Percentiles rank a stretch among this genome's conserved stretches.
phyloP scores from a whole-genome alignment of 2,888 invertebrate genomes.

The Graphium colonna region DNA sequence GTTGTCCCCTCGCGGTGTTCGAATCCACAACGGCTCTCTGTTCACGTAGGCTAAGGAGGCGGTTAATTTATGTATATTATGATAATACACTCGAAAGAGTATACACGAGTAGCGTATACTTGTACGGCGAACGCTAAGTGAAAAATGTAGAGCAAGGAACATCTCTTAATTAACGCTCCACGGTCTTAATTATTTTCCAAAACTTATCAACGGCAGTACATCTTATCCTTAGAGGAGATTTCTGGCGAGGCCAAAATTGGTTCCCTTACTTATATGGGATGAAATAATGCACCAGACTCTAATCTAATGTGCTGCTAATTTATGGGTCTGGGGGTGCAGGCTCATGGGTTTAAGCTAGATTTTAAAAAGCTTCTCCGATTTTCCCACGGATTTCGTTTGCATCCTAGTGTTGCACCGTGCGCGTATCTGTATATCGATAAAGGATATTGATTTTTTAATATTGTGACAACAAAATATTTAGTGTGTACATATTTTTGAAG shows the following conservation, averaged over 20 bases:
- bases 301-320: slow-evolving; percentile 55
- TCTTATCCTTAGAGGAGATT: slow-evolving; percentile 10
- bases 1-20: too few species aligned
- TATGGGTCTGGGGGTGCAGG: slow-evolving; percentile 43
- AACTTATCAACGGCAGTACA: slow-evolving; percentile 7
- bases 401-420: slow-evolving; percentile 51
- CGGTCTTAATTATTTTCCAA: slow-evolving; percentile 11
- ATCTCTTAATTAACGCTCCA: slow-evolving; percentile 12
- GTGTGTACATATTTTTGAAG: too few species aligned
- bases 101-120: too few species aligned
- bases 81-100: too few species aligned
- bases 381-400: slow-evolving; percentile 62
- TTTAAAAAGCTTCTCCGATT: slow-evolving; percentile 63
- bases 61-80: too few species aligned
- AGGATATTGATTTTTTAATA: background rate
- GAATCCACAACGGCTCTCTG: too few species aligned
- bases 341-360: slow-evolving; percentile 47
- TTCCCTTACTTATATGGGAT: slow-evolving; percentile 33
- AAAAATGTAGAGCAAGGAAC: slow-evolving; percentile 13
- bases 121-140: slow-evolving; percentile 1
- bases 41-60: too few species aligned
- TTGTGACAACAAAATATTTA: slow-evolving; percentile 18
- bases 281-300: slow-evolving; percentile 40
- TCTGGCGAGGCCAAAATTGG: slow-evolving; percentile 28
- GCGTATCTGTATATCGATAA: slow-evolving; percentile 8